Conservation (phyloP, 2,113 vertebrate genomes). For the Scatophagus argus region DNA sequence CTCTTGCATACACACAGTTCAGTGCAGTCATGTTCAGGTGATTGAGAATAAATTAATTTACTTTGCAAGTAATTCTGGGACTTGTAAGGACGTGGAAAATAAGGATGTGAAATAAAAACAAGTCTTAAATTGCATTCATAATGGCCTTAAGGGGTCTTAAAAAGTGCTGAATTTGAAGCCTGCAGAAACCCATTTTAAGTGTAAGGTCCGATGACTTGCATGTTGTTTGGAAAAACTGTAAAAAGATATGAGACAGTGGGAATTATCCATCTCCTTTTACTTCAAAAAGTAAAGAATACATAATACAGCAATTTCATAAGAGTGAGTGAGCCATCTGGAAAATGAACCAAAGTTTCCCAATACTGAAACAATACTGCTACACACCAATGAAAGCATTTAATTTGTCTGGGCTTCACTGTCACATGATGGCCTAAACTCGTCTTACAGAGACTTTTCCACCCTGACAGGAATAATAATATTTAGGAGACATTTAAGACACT, state of each 20-base stretch:
- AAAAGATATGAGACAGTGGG: neutral
- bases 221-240: neutral
- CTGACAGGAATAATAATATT: neutral
- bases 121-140: no score
- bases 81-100: no score
- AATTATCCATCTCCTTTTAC: neutral
- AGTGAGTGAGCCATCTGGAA: constrained; percentile 17
- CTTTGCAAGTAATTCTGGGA: no score
- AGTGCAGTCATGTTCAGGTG: no score
- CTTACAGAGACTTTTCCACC: neutral
- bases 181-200: neutral
- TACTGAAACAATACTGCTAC: neutral
- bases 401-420: constrained; percentile 10
- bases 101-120: no score
- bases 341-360: constrained; percentile 6
- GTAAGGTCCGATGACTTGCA: neutral
- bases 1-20: no score
- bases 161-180: no score
- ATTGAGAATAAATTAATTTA: no score
- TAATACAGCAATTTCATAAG: neutral
- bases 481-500: neutral
- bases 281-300: neutral
- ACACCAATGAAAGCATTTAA: constrained; percentile 5
- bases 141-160: no score
- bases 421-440: neutral